Conservation (phyloP, 2,797 vertebrate genomes). For the Clarias pachynema region DNA sequence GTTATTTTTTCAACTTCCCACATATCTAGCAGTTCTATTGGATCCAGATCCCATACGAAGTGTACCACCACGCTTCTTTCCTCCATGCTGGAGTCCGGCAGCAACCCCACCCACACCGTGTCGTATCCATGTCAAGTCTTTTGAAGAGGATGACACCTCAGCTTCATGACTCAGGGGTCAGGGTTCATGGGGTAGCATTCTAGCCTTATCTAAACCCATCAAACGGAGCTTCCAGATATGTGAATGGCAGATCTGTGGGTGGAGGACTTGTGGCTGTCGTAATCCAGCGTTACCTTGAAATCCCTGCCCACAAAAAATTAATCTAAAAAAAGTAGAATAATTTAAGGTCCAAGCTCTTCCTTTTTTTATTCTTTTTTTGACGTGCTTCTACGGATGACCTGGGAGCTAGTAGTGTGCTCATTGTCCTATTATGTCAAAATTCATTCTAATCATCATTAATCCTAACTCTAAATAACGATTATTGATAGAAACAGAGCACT, state of each 20-base stretch:
- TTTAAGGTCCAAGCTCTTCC: background rate
- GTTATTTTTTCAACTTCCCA: constrained; percentile 31
- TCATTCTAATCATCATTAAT: background rate
- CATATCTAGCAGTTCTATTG: constrained; percentile 41
- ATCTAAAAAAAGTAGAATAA: background rate
- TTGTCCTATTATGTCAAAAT: background rate
- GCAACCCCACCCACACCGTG: too few species aligned
- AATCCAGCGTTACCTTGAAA: background rate
- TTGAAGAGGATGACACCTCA: too few species aligned
- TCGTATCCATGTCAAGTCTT: too few species aligned
- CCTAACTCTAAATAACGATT: background rate
- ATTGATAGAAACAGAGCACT: background rate
- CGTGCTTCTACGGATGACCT: background rate
- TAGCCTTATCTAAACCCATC: too few species aligned
- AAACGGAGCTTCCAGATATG: background rate
- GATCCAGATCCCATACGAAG: constrained; percentile 38
- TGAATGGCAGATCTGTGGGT: constrained; percentile 30
- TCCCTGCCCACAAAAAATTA: background rate
- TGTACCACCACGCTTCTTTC: constrained; percentile 44
- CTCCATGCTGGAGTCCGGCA: constrained; percentile 42
- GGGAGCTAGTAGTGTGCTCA: background rate
- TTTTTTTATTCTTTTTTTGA: background rate
- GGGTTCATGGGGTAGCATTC: too few species aligned
- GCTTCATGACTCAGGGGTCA: too few species aligned
- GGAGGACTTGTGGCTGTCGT: too few species aligned